Conservation (phyloP, 2,113 vertebrate species). For the Corythaixoides concolor region DNA sequence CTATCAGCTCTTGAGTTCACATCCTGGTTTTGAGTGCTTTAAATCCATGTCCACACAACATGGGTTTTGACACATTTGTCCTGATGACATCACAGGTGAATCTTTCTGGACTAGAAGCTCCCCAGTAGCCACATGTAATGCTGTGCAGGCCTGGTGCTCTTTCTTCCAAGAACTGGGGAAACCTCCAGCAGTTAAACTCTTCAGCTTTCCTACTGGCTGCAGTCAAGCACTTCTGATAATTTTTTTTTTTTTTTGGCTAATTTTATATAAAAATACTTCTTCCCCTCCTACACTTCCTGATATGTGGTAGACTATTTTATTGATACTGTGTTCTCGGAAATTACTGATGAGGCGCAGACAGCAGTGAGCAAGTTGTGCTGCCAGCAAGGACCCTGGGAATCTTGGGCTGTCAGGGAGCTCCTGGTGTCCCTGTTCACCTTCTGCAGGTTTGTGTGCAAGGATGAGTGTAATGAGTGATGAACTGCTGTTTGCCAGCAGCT, state of each 20-base stretch:
- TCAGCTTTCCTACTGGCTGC: not conserved
- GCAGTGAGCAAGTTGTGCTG: not conserved
- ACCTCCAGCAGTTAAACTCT: not conserved
- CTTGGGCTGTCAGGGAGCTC: not conserved
- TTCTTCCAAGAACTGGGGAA: not conserved
- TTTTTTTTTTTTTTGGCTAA: not conserved
- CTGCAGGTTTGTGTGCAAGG: not conserved
- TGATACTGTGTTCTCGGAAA: not conserved
- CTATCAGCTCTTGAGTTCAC: not conserved
- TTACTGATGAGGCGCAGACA: not conserved
- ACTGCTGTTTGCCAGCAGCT: not conserved
- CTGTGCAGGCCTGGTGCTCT: not conserved
- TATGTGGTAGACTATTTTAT: not conserved
- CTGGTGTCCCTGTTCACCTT: not conserved
- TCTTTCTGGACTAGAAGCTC: not conserved
- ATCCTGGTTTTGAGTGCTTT: not conserved
- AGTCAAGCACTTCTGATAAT: not conserved
- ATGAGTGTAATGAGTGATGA: not conserved
- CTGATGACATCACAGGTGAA: not conserved
- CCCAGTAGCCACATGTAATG: accelerated
- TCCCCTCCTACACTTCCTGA: not conserved
- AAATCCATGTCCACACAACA: not conserved
- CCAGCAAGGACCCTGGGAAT: not conserved
- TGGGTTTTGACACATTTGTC: not conserved
- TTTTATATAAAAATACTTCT: not conserved